phyloP scores from a whole-genome alignment of 2,797 vertebrate genomes.

The Erethizon dorsatum region DNA sequence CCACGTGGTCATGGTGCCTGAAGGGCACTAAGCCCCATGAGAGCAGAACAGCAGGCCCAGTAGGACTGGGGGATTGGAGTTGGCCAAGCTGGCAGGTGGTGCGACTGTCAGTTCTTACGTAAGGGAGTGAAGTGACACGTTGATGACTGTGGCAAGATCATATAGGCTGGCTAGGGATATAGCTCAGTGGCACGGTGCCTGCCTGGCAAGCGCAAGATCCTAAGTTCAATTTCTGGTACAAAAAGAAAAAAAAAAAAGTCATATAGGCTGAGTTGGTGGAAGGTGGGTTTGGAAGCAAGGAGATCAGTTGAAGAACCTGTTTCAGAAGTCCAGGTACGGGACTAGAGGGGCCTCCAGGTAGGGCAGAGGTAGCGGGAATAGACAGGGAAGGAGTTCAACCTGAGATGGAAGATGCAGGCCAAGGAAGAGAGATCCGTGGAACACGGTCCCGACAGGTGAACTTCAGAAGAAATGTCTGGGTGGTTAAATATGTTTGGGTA shows the following conservation, averaged over 20 bases:
- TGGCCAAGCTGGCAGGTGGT: not conserved
- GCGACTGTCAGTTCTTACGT: not conserved
- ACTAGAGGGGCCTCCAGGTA: not conserved
- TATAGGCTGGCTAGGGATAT: not conserved
- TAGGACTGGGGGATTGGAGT: not conserved
- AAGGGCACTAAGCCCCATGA: not conserved
- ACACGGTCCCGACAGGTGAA: not conserved
- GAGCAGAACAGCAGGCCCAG: not conserved
- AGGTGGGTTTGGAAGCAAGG: conserved; percentile 22
- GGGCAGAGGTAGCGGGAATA: not conserved
- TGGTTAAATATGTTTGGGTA: not conserved
- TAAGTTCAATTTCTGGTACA: too few species aligned
- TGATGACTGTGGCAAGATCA: not conserved
- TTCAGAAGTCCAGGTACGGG: conserved; percentile 6
- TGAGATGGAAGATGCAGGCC: not conserved
- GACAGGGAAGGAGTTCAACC: not conserved
- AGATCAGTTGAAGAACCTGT: not conserved
- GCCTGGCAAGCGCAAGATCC: too few species aligned
- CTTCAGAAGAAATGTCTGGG: not conserved
- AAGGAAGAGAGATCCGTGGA: not conserved
- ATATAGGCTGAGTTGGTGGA: not conserved
- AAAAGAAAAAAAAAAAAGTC: too few species aligned
- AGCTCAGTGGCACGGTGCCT: too few species aligned
- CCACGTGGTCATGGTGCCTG: not conserved
- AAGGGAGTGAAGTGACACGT: not conserved